Percentiles rank a stretch among this genome's conserved stretches.
Conservation (phyloP, 2,888 invertebrate species). For the Strigamia crassipes region DNA sequence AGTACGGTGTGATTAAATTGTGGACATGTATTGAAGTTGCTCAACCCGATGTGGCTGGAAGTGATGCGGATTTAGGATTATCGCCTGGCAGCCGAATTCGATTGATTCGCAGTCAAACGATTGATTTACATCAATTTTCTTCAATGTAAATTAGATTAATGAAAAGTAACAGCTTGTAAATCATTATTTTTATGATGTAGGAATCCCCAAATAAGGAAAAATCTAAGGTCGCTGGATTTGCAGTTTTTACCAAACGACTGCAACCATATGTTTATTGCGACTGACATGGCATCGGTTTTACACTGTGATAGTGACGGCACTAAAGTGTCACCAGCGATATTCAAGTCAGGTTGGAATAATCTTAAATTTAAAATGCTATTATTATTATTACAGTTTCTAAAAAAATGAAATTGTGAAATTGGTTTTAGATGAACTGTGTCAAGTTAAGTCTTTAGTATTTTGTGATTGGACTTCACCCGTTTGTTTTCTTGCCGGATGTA, state of each 20-base stretch:
- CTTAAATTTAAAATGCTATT: no score
- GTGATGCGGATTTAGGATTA: conserved; percentile 36
- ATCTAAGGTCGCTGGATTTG: conserved; percentile 4
- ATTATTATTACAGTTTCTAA: no score
- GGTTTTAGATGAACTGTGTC: no score
- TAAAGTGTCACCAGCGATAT: not conserved
- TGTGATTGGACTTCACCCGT: no score
- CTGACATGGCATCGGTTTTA: not conserved
- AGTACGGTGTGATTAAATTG: conserved; percentile 41
- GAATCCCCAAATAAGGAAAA: not conserved
- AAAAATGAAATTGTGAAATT: no score
- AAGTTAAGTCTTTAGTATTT: no score
- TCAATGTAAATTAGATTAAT: not conserved
- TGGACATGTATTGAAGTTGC: conserved; percentile 38
- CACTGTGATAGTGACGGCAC: not conserved
- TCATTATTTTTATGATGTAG: not conserved
- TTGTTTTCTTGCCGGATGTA: not conserved
- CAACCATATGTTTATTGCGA: conserved; percentile 21
- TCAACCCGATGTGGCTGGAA: conserved; percentile 22
- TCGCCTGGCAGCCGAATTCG: conserved; percentile 36
- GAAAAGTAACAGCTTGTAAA: not conserved
- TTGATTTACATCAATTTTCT: not conserved
- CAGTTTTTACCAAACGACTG: conserved; percentile 42
- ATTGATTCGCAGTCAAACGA: conserved; percentile 12
- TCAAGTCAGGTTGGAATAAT: no score